Base-by-base conservation (phyloP, 2,797 vertebrate genomes). In the Sebastes taczanowskii region DNA sequence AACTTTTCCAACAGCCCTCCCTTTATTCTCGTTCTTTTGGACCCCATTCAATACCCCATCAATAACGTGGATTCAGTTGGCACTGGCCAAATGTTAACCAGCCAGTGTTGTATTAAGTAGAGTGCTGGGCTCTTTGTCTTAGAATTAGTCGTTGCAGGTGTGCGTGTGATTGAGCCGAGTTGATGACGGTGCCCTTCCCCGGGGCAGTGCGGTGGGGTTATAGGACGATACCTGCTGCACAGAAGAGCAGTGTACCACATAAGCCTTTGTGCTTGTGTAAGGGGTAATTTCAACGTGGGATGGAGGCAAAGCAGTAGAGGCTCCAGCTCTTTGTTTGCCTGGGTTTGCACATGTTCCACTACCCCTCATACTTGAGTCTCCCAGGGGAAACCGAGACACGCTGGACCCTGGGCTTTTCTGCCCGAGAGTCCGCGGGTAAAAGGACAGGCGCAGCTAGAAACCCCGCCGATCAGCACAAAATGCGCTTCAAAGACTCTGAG, bases 151-250 rank as follows among this genome's bases (percentile, higher is more conserved):
- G 66, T 30, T 88, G 86, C 87, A 90, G 84, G 83, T 89, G 86
- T 84, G 86, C 52, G 20, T 80, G 81, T 78, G 85, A 92, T 77
- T 87, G 86, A 88, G 80, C 76, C 2, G n/a, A 74, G 83, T 73
- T 87, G 89, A 91, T 80, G 90, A 81, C 71, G 74, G 64, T 87
- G 90, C 85, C 85, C 87, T 95, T 87, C 90, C 92, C 87, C 5
- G 64, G 85, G 89, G 90, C 79, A 29, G 70, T 81, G 85, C 73
- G 74, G 53, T 34, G 32, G 82, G 80, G 63, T 83, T 83, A 88
- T 67, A 88, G 88, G 82, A 86, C 65, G 69, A 82, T 27, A 81
- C 63, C 77, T 80, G 83, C 80, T 85, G 65, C 68, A 87, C 61
- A 82, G 66, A 88, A 64, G 71, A 69, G 85, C 84, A 75, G 77